These are phyloP conservation scores for Trichoplusia ni DNA, from an alignment of 1,140 invertebrate genomes.

Conservation along the genomic window DNA sequence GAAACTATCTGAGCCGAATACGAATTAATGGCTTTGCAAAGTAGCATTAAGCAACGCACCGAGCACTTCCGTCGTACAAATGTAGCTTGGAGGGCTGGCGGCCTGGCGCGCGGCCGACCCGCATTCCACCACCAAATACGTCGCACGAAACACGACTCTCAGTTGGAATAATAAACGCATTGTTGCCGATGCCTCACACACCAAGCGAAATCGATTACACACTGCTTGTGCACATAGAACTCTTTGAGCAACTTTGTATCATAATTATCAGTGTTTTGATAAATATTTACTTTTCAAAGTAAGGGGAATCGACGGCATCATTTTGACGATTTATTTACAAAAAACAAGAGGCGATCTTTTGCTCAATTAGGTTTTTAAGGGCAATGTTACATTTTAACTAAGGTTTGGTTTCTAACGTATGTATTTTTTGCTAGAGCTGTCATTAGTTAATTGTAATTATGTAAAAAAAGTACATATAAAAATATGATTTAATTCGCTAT, in stretches of 20 bases:
- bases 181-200: conserved; percentile 42
- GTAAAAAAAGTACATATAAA: too few species aligned
- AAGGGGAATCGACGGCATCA: too few species aligned
- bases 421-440: too few species aligned
- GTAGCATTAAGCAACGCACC: conserved; percentile 51
- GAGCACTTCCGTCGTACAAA: conserved; percentile 52
- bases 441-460: too few species aligned
- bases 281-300: neutral
- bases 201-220: conserved; percentile 46
- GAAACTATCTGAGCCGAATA: conserved; percentile 53
- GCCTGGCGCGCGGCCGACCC: conserved; percentile 45
- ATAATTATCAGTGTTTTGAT: conserved; percentile 4
- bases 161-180: conserved; percentile 65
- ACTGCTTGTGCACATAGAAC: conserved; percentile 3
- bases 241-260: neutral
- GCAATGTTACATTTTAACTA: too few species aligned
- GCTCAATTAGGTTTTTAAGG: too few species aligned
- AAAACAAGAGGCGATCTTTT: too few species aligned
- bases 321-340: too few species aligned
- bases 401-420: too few species aligned
- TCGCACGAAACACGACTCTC: conserved; percentile 51
- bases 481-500: too few species aligned
- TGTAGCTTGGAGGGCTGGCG: conserved; percentile 50
- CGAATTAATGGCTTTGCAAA: conserved; percentile 52
- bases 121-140: conserved; percentile 73